Evolutionary conservation across 2,888 invertebrate genomes (phyloP).

Genomic region (Ashinkailepas kermadecensis): DNA sequence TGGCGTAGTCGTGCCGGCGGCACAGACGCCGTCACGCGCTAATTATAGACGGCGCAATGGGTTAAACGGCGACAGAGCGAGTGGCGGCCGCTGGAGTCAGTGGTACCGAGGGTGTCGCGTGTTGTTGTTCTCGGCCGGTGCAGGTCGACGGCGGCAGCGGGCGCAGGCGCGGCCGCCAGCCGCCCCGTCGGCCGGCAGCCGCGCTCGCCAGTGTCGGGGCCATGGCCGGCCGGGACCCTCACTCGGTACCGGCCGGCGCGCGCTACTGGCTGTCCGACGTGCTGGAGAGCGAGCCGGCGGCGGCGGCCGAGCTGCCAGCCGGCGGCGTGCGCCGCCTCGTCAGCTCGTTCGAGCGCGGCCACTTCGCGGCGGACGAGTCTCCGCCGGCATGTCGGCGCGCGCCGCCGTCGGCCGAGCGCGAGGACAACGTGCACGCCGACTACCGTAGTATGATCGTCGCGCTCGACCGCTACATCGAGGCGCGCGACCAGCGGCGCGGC

Average conservation of each 20-base stretch:
- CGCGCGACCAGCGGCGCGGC: neutral
- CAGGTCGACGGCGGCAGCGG: neutral
- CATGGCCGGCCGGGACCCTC: slow-evolving; percentile 15
- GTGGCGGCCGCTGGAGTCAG: too few species aligned
- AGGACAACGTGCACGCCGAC: neutral
- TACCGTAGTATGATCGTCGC: slow-evolving; percentile 12
- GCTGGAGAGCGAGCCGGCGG: neutral
- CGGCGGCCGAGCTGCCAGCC: neutral
- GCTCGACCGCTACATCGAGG: slow-evolving; percentile 5
- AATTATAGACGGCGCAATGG: too few species aligned
- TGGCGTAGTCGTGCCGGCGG: too few species aligned
- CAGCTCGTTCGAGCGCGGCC: slow-evolving; percentile 3
- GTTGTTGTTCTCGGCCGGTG: neutral
- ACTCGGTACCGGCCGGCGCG: slow-evolving; percentile 18
- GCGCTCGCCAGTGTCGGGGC: neutral
- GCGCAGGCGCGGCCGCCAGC: neutral
- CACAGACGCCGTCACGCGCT: too few species aligned
- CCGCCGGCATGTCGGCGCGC: neutral
- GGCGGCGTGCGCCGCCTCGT: neutral
- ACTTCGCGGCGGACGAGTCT: neutral
- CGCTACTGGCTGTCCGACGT: slow-evolving; percentile 8
- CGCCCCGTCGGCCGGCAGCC: neutral
- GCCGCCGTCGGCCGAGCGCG: neutral
- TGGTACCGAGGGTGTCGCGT: neutral
- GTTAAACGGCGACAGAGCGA: too few species aligned